These are phyloP conservation scores for Phrynocephalus forsythii DNA, from an alignment of 2,797 vertebrate species.

Conservation along the genomic window DNA sequence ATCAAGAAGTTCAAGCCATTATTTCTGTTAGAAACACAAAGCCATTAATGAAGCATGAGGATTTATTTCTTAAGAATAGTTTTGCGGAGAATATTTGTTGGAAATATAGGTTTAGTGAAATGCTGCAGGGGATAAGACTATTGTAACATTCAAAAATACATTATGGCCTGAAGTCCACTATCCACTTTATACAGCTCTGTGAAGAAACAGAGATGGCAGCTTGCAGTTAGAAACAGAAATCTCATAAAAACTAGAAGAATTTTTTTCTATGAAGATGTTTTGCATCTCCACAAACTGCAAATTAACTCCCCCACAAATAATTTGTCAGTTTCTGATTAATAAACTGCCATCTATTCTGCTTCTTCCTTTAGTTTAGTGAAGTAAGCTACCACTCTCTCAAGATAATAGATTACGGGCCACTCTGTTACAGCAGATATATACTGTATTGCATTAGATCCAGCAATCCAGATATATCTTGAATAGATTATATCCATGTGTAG, in stretches of 20 bases:
- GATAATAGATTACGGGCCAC: not conserved
- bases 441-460: not conserved
- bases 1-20: not conserved
- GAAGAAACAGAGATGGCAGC: too few species aligned
- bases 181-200: not conserved
- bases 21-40: conserved; percentile 40
- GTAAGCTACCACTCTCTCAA: too few species aligned
- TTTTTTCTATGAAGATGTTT: too few species aligned
- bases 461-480: not conserved
- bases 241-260: too few species aligned
- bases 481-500: not conserved
- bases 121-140: not conserved
- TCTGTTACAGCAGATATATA: not conserved
- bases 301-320: too few species aligned
- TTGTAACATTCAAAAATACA: not conserved
- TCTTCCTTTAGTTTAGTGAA: too few species aligned
- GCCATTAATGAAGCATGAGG: conserved; percentile 5
- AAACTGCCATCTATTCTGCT: too few species aligned
- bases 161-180: not conserved
- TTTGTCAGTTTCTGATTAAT: too few species aligned
- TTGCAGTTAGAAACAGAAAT: too few species aligned
- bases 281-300: too few species aligned
- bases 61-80: not conserved
- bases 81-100: not conserved
- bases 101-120: not conserved